Conservation (phyloP, 2,888 invertebrate species). For the Leptopilina myrica region DNA sequence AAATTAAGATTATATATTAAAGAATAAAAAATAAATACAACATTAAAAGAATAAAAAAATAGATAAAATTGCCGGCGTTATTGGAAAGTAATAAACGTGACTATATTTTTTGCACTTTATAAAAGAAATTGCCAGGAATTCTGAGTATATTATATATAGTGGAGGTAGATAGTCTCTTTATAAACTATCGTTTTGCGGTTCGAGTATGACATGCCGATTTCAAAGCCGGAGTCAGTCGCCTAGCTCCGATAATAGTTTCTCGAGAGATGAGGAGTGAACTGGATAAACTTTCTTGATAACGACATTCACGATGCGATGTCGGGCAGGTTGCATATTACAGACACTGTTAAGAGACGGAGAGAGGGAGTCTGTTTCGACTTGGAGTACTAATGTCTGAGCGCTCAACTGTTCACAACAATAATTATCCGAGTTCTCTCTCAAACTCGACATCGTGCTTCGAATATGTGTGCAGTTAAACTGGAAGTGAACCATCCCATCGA, state of each 20-base stretch:
- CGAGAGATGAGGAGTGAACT: slow-evolving; percentile 10
- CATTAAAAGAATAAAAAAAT: too few species aligned
- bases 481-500: slow-evolving; percentile 46
- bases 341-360: slow-evolving; percentile 19
- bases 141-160: too few species aligned
- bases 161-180: neutral
- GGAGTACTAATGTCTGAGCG: slow-evolving; percentile 50
- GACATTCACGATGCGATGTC: slow-evolving; percentile 52
- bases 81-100: too few species aligned
- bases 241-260: neutral
- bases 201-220: neutral
- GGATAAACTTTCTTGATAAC: slow-evolving; percentile 55
- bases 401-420: slow-evolving; percentile 68
- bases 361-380: slow-evolving; percentile 16
- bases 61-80: too few species aligned
- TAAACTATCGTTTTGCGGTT: neutral
- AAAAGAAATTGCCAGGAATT: too few species aligned
- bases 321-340: neutral
- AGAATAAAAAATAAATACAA: too few species aligned
- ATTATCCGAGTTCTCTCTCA: slow-evolving; percentile 68
- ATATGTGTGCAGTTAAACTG: slow-evolving; percentile 58
- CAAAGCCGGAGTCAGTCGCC: neutral
- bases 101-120: too few species aligned
- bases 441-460: slow-evolving; percentile 59
- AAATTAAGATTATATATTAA: too few species aligned